Percentiles rank a stretch among this genome's conserved stretches.
These are phyloP conservation scores for Gallinago jamesoni DNA, from an alignment of 2,113 vertebrate genomes.

Conservation along the genomic window DNA sequence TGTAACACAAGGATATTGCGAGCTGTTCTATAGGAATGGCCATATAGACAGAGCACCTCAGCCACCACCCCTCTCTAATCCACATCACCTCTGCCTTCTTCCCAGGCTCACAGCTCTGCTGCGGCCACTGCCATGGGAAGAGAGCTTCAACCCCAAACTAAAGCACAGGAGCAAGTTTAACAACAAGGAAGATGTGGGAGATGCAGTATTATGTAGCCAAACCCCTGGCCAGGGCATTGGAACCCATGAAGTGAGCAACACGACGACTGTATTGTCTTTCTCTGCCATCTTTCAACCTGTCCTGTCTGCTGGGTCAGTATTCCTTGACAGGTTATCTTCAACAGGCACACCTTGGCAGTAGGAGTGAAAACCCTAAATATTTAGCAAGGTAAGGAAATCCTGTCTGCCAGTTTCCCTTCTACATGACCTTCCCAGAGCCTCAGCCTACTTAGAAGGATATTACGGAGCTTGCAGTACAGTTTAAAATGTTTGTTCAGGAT, in stretches of 20 bases:
- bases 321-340: neutral
- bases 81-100: neutral
- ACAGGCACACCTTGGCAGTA: neutral
- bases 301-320: neutral
- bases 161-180: accelerated
- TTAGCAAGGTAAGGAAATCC: neutral
- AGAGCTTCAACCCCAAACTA: neutral
- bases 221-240: neutral
- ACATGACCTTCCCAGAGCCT: neutral
- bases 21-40: neutral
- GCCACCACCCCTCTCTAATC: neutral
- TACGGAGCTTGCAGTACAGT: neutral
- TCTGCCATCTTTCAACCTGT: neutral
- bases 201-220: neutral
- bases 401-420: neutral
- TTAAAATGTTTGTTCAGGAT: neutral
- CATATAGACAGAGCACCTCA: neutral
- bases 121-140: neutral
- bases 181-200: neutral
- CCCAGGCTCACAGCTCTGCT: neutral
- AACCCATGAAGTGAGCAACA: neutral
- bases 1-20: neutral
- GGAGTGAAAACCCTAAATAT: neutral
- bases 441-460: neutral
- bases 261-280: neutral